Evolutionary conservation across 1,140 invertebrate species (phyloP).

Genomic region (Drosophila kanapiae): DNA sequence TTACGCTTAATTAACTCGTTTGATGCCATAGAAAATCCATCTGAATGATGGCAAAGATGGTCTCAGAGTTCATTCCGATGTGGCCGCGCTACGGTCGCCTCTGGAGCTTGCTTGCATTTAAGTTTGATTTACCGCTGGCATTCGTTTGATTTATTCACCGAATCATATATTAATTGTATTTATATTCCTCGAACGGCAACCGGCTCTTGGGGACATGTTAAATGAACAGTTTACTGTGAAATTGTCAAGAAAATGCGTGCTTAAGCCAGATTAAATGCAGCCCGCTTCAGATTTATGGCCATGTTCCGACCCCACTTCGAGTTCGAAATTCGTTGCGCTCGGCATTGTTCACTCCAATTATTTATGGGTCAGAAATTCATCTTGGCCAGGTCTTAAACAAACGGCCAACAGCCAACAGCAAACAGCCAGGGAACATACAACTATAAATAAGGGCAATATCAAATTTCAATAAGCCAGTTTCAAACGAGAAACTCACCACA

Average conservation of each 20-base stretch:
- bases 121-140: constrained; percentile 71
- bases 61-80: background rate
- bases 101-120: constrained; percentile 31
- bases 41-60: background rate
- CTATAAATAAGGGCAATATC: constrained; percentile 26
- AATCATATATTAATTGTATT: constrained; percentile 77
- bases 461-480: constrained; percentile 26
- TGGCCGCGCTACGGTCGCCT: too few relatives aligned
- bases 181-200: constrained; percentile 23
- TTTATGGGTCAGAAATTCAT: constrained; percentile 73
- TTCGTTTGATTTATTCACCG: constrained; percentile 66
- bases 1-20: constrained; percentile 76
- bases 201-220: constrained; percentile 53
- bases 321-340: constrained; percentile 55
- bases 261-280: constrained; percentile 81
- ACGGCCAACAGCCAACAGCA: background rate
- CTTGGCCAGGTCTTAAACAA: constrained; percentile 44
- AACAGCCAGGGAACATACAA: background rate
- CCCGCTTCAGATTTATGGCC: constrained; percentile 65
- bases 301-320: constrained; percentile 18
- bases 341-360: constrained; percentile 75
- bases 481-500: constrained; percentile 16
- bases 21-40: constrained; percentile 45
- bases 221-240: constrained; percentile 73
- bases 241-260: constrained; percentile 82